phyloP scores from a whole-genome alignment of 2,888 invertebrate species.

The Drosophila merina region DNA sequence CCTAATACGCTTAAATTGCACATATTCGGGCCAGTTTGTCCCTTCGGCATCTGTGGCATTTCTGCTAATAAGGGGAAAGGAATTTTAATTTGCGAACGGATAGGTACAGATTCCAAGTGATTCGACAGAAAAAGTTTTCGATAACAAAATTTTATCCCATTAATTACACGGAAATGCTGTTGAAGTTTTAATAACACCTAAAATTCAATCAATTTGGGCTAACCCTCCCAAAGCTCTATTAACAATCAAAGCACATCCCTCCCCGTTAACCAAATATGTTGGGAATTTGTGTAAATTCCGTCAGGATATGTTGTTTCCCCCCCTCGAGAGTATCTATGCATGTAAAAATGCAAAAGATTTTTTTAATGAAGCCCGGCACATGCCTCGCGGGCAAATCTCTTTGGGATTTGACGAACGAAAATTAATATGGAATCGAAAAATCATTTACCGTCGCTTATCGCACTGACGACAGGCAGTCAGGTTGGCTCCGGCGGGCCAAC shows the following conservation, averaged over 20 bases:
- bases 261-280: conserved; percentile 16
- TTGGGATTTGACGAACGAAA: conserved; percentile 67
- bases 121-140: background rate
- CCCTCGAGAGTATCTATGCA: conserved; percentile 13
- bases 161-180: background rate
- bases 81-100: conserved; percentile 58
- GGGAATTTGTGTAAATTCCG: conserved; percentile 42
- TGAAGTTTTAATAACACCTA: background rate
- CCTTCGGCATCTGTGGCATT: conserved; percentile 56
- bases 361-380: conserved; percentile 63
- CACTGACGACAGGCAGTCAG: conserved; percentile 54
- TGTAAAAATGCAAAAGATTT: conserved; percentile 54
- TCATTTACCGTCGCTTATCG: conserved; percentile 76
- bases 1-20: conserved; percentile 62
- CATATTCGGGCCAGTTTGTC: conserved; percentile 46
- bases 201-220: background rate
- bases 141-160: background rate
- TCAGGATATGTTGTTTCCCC: conserved; percentile 3
- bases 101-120: background rate
- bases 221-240: conserved; percentile 11
- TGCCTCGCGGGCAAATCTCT: conserved; percentile 56
- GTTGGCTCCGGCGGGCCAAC: conserved; percentile 41
- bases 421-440: conserved; percentile 76
- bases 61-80: conserved; percentile 57
- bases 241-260: conserved; percentile 31